phyloP scores from a whole-genome alignment of 2,113 vertebrate genomes.

The Pelobates fuscus region DNA sequence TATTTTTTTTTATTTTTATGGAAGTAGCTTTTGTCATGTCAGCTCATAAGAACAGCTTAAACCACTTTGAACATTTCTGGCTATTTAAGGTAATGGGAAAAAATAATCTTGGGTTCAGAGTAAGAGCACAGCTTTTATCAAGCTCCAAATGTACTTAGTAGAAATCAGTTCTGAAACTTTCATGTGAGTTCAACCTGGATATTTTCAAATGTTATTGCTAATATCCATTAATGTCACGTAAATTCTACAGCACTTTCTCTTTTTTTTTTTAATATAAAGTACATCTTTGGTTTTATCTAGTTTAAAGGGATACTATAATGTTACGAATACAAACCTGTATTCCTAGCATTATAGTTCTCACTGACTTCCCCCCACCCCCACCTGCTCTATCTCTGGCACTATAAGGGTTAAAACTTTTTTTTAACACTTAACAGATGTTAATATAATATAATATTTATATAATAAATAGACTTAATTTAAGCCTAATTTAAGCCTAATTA shows the following conservation, averaged over 20 bases:
- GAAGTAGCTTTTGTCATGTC: conserved; percentile 13
- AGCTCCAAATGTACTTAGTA: conserved; percentile 41
- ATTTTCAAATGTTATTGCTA: conserved; percentile 24
- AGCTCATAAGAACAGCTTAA: conserved; percentile 21
- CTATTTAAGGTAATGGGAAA: conserved; percentile 43
- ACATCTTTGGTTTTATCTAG: neutral
- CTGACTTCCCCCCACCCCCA: too few species aligned
- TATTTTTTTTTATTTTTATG: neutral
- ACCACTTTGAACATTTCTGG: conserved; percentile 9
- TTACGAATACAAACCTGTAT: too few species aligned
- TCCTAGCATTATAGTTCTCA: too few species aligned
- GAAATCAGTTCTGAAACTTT: conserved; percentile 40
- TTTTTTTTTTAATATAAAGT: conserved; percentile 1
- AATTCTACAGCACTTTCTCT: conserved; percentile 32
- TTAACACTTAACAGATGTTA: too few species aligned
- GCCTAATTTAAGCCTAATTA: too few species aligned
- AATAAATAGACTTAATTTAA: too few species aligned
- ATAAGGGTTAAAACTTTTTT: too few species aligned
- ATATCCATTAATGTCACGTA: conserved; percentile 38
- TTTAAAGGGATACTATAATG: too few species aligned
- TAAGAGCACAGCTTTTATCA: conserved; percentile 32
- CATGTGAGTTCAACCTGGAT: conserved; percentile 38
- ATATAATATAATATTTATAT: too few species aligned
- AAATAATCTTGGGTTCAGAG: conserved; percentile 20
- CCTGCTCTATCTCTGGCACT: too few species aligned